Conservation (phyloP, 2,113 vertebrate genomes). For the Serilophus lunatus region DNA sequence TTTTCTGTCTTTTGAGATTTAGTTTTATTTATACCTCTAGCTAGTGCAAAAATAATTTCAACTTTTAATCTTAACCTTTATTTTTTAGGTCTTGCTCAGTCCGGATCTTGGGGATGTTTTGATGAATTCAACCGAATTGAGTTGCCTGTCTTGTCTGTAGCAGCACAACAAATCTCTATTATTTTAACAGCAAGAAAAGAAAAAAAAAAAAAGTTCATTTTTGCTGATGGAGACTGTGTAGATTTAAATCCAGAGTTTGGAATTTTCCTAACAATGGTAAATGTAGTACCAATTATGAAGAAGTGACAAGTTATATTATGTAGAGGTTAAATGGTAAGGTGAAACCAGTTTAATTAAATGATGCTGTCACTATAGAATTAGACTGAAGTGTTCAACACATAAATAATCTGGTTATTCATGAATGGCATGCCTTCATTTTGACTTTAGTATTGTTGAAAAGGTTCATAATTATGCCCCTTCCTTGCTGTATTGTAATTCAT, state of each 20-base stretch:
- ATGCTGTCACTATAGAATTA: not conserved
- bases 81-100: constrained; percentile 85
- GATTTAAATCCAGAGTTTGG: constrained; percentile 91
- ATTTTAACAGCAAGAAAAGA: constrained; percentile 89
- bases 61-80: not conserved
- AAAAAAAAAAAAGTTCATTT: constrained; percentile 84
- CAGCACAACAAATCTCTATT: constrained; percentile 90
- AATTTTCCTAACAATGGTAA: constrained; percentile 93
- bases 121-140: constrained; percentile 94
- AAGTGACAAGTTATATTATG: not conserved
- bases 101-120: constrained; percentile 92
- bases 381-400: not conserved
- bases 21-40: not conserved
- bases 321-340: not conserved
- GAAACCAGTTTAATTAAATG: not conserved
- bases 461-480: not conserved
- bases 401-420: not conserved
- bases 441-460: not conserved
- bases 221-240: constrained; percentile 88
- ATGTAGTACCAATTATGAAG: not conserved
- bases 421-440: not conserved
- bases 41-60: not conserved
- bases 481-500: not conserved
- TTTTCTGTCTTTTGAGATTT: not conserved
- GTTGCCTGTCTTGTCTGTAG: constrained; percentile 88